These are phyloP conservation scores for Polyergus mexicanus DNA, from an alignment of 1,140 invertebrate genomes.

Conservation along the genomic window DNA sequence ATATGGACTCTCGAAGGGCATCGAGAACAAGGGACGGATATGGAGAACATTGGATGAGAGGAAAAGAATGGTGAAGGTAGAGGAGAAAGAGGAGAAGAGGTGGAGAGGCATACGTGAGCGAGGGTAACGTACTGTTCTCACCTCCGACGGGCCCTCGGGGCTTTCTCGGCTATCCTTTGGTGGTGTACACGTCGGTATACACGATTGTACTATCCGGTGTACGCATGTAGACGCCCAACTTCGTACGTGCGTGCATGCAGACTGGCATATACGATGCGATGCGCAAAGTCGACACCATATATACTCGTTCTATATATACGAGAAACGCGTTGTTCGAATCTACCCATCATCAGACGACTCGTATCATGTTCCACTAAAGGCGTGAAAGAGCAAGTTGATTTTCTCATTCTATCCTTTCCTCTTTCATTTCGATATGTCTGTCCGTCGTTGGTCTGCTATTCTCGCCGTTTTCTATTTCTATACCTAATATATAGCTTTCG, in stretches of 20 bases:
- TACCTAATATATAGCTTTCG: not conserved
- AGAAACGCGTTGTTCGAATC: slow-evolving; percentile 42
- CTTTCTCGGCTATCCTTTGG: slow-evolving; percentile 72
- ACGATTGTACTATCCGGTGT: slow-evolving; percentile 30
- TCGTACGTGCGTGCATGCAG: slow-evolving; percentile 42
- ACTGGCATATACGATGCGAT: slow-evolving; percentile 3
- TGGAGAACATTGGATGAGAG: slow-evolving; percentile 63
- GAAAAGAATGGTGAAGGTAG: slow-evolving; percentile 62
- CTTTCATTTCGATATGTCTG: not conserved
- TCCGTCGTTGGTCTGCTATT: not conserved
- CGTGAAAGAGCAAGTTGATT: slow-evolving; percentile 39
- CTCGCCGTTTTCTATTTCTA: not conserved
- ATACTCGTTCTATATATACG: slow-evolving; percentile 31
- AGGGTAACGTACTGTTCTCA: slow-evolving; percentile 81
- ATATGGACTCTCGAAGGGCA: slow-evolving; percentile 39
- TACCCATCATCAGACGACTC: slow-evolving; percentile 44
- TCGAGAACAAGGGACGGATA: slow-evolving; percentile 45
- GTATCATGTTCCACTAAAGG: slow-evolving; percentile 24
- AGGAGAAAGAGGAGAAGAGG: slow-evolving; percentile 34
- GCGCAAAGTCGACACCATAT: slow-evolving; percentile 46
- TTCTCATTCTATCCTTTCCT: not conserved
- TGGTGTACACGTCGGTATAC: slow-evolving; percentile 48
- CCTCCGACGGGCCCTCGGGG: slow-evolving; percentile 79
- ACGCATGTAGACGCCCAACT: slow-evolving; percentile 32
- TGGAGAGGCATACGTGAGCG: slow-evolving; percentile 66